Percentiles rank a stretch among this genome's conserved stretches.
Evolutionary conservation across 2,888 invertebrate species (phyloP).

Genomic region (Melikaiella ostensackeni): DNA sequence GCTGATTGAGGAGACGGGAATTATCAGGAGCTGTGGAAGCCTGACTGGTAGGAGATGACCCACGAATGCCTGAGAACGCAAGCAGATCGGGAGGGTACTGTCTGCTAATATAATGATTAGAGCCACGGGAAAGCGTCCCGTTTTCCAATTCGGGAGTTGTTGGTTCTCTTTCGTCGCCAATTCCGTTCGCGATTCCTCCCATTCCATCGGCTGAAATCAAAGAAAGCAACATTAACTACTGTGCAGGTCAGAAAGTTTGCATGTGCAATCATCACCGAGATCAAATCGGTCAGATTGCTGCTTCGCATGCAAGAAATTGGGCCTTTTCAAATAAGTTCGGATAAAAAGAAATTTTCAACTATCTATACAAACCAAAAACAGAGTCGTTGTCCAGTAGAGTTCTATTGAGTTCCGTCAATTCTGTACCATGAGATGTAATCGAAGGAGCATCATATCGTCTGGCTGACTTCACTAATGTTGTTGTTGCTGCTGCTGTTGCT

Average conservation of each 20-base stretch:
- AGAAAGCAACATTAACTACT: not conserved
- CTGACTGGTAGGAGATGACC: slow-evolving; percentile 80
- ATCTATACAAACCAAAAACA: slow-evolving; percentile 81
- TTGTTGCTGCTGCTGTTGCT: slow-evolving; percentile 72
- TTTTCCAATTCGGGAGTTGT: slow-evolving; percentile 71
- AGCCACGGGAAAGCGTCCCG: slow-evolving; percentile 80
- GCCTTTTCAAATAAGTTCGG: too few relatives aligned
- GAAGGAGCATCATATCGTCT: slow-evolving; percentile 87
- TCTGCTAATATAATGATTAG: slow-evolving; percentile 76
- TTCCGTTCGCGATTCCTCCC: slow-evolving; percentile 56
- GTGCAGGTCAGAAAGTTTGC: too few relatives aligned
- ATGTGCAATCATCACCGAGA: too few relatives aligned
- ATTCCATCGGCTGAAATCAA: slow-evolving; percentile 76
- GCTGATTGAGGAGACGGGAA: slow-evolving; percentile 80
- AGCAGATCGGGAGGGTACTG: slow-evolving; percentile 90
- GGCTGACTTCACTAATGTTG: slow-evolving; percentile 87
- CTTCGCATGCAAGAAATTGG: too few relatives aligned
- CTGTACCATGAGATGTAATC: slow-evolving; percentile 86
- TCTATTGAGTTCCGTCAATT: slow-evolving; percentile 89
- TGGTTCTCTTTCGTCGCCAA: slow-evolving; percentile 63
- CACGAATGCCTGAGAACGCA: slow-evolving; percentile 84
- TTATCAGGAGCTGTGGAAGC: slow-evolving; percentile 89
- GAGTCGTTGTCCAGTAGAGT: slow-evolving; percentile 90
- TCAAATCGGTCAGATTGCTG: too few relatives aligned
- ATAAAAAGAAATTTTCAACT: not conserved